Conservation (phyloP, 2,113 vertebrate genomes). For the Acrocephalus arundinaceus region DNA sequence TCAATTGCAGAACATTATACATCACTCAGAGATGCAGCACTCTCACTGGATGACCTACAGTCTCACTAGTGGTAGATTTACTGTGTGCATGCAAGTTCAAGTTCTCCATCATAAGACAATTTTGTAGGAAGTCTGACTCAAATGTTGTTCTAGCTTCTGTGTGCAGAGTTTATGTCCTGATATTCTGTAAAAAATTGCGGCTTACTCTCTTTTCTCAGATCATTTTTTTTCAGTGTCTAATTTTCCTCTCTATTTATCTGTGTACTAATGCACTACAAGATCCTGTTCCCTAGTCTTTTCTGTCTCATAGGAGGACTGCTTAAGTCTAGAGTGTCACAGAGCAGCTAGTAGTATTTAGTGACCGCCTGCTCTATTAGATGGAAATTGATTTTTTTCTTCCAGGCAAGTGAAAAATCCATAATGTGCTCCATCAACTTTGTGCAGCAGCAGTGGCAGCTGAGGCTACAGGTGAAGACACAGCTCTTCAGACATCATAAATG, state of each 20-base stretch:
- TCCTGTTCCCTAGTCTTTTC: not conserved
- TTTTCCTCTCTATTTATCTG: constrained; percentile 27
- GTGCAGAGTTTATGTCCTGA: not conserved
- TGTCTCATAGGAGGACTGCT: not conserved
- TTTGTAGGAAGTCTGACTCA: not conserved
- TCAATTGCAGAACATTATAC: not conserved
- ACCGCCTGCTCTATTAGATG: not conserved
- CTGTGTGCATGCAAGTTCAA: not conserved
- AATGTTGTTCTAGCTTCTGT: not conserved
- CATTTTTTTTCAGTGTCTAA: not conserved
- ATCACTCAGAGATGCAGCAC: not conserved
- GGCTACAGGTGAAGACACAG: not conserved
- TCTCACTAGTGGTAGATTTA: not conserved
- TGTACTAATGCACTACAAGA: not conserved
- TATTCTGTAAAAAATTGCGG: not conserved
- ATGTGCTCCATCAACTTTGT: constrained; percentile 30
- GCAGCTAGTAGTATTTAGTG: not conserved
- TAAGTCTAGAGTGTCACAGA: constrained; percentile 4
- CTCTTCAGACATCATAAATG: not conserved
- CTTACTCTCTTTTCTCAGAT: not conserved
- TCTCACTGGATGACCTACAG: not conserved
- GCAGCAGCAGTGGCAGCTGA: not conserved
- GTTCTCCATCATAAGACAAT: not conserved
- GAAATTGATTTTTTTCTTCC: constrained; percentile 46
- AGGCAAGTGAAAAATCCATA: constrained; percentile 49